phyloP scores from a whole-genome alignment of 1,140 invertebrate genomes.

The Leptinotarsa texana region DNA sequence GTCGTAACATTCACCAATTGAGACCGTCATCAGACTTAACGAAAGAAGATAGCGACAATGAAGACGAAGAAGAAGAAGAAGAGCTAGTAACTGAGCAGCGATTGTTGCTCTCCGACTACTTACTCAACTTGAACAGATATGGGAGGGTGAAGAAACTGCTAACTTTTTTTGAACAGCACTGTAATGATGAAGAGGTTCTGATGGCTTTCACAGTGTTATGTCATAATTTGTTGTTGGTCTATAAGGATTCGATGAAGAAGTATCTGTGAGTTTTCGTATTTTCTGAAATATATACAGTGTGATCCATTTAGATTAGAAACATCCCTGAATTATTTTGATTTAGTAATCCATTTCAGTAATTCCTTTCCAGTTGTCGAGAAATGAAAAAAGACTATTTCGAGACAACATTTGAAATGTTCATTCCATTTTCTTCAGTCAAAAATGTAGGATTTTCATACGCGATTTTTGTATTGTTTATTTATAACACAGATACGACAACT shows the following conservation, averaged over 20 bases:
- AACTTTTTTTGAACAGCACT: slow-evolving; percentile 47
- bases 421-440: too few species aligned
- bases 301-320: too few species aligned
- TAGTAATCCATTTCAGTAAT: too few species aligned
- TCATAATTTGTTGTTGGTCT: slow-evolving; percentile 52
- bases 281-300: too few species aligned
- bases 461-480: too few species aligned
- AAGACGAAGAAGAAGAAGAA: slow-evolving; percentile 40
- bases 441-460: too few species aligned
- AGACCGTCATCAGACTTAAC: slow-evolving; percentile 37
- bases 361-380: too few species aligned
- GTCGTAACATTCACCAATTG: slow-evolving; percentile 43
- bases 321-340: too few species aligned
- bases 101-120: slow-evolving; percentile 47
- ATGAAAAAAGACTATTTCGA: too few species aligned
- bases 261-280: slow-evolving; percentile 49
- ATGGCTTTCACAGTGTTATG: slow-evolving; percentile 48
- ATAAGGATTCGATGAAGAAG: slow-evolving; percentile 54
- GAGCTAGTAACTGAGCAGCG: slow-evolving; percentile 39
- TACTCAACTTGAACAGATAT: slow-evolving; percentile 49
- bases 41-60: slow-evolving; percentile 49
- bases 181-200: slow-evolving; percentile 47
- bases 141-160: slow-evolving; percentile 50
- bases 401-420: too few species aligned
- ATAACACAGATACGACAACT: too few species aligned